Conservation (phyloP, 1,140 invertebrate species). For the Apis dorsata region DNA sequence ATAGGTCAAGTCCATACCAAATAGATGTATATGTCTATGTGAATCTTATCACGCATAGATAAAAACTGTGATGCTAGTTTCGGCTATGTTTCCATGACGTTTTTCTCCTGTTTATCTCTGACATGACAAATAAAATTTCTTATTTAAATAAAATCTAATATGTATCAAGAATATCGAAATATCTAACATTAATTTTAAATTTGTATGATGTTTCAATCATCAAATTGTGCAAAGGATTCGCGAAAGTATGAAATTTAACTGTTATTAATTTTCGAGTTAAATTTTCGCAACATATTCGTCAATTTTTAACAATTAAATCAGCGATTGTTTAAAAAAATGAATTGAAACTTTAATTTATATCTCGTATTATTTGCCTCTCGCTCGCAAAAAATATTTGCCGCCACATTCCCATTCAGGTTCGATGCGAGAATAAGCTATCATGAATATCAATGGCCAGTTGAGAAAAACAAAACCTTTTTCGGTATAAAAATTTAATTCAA, state of each 20-base stretch:
- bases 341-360: background rate
- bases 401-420: background rate
- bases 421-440: background rate
- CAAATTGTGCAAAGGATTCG: background rate
- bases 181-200: too few relatives aligned
- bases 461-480: background rate
- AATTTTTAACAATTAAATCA: too few relatives aligned
- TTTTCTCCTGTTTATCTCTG: conserved; percentile 24
- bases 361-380: background rate
- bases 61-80: conserved; percentile 10
- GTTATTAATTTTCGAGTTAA: too few relatives aligned
- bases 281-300: too few relatives aligned
- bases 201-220: background rate
- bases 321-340: too few relatives aligned
- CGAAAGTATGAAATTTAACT: background rate
- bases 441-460: background rate
- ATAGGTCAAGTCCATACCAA: conserved; percentile 20
- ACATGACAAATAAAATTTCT: background rate
- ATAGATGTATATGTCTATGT: background rate
- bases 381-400: background rate
- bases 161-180: background rate
- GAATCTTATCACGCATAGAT: conserved; percentile 39
- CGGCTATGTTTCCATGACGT: background rate
- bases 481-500: background rate
- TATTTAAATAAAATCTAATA: background rate